A percentile compares a stretch with the other conserved stretches of the same genome.
Evolutionary conservation across 2,113 vertebrate genomes (phyloP).

Genomic region (Pluvialis apricaria): DNA sequence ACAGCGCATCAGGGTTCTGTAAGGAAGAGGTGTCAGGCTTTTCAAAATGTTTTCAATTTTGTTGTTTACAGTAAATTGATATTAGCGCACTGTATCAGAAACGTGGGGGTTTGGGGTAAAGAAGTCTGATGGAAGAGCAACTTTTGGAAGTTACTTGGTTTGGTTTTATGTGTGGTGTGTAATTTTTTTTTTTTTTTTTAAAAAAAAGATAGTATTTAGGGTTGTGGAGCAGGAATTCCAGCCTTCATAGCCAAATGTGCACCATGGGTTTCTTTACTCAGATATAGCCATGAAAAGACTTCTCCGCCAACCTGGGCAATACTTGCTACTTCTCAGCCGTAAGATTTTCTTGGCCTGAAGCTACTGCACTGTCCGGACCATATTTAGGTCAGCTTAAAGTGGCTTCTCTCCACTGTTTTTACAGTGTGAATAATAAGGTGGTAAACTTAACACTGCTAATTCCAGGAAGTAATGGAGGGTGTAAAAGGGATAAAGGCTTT

Average conservation of each 20-base stretch:
- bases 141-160: neutral
- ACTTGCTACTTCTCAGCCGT: no score
- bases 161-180: neutral
- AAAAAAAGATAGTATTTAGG: neutral
- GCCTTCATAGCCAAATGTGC: neutral
- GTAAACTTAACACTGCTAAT: neutral
- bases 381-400: neutral
- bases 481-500: neutral
- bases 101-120: neutral
- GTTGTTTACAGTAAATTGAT: neutral
- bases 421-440: neutral
- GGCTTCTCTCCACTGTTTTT: neutral
- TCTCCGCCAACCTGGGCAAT: rapidly evolving
- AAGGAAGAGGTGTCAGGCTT: neutral
- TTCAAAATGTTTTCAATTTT: neutral
- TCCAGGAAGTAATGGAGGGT: no score
- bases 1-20: neutral
- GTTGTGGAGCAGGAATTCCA: neutral
- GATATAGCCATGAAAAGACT: neutral
- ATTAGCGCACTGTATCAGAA: neutral
- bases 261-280: rapidly evolving
- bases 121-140: neutral
- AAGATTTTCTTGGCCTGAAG: neutral
- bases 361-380: neutral
- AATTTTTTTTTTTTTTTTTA: neutral